Percentiles rank a stretch among this genome's conserved stretches.
These are phyloP conservation scores for Apis dorsata DNA, from an alignment of 1,140 invertebrate genomes.

Conservation along the genomic window DNA sequence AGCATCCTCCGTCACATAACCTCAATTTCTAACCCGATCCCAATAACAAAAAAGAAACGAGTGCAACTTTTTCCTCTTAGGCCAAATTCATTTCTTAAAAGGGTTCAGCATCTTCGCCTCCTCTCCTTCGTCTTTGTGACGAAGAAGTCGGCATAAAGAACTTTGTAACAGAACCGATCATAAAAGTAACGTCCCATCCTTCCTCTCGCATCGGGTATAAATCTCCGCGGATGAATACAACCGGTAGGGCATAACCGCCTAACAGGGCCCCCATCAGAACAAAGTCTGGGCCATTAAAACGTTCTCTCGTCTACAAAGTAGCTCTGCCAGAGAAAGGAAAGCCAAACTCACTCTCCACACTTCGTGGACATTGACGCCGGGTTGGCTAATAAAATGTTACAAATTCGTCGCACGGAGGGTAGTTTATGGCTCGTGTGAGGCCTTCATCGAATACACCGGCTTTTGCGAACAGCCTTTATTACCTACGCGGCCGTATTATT, in stretches of 20 bases:
- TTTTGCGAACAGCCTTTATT: constrained; percentile 26
- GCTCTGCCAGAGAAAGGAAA: constrained; percentile 13
- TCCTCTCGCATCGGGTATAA: constrained; percentile 63
- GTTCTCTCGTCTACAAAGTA: constrained; percentile 72
- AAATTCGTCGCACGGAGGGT: constrained; percentile 75
- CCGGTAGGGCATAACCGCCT: constrained; percentile 68
- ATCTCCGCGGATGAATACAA: constrained; percentile 69
- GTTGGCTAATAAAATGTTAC: constrained; percentile 77
- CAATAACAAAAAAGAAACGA: background rate
- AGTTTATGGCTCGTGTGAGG: constrained; percentile 72
- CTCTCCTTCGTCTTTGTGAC: constrained; percentile 54
- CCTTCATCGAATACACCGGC: constrained; percentile 68
- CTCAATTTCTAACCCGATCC: too few species aligned
- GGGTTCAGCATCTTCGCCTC: constrained; percentile 21
- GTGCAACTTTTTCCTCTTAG: background rate
- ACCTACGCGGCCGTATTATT: constrained; percentile 29
- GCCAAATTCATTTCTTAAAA: background rate
- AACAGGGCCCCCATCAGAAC: constrained; percentile 68
- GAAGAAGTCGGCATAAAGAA: constrained; percentile 66
- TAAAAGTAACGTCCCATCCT: constrained; percentile 71
- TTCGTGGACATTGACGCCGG: constrained; percentile 30
- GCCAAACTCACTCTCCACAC: background rate
- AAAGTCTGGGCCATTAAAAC: constrained; percentile 74
- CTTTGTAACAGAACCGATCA: constrained; percentile 76
- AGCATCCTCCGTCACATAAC: too few species aligned